Evolutionary conservation across 2,797 vertebrate genomes (phyloP), one percentile per base, ranked within the genome.

Genomic region (Hydrolagus colliei): DNA sequence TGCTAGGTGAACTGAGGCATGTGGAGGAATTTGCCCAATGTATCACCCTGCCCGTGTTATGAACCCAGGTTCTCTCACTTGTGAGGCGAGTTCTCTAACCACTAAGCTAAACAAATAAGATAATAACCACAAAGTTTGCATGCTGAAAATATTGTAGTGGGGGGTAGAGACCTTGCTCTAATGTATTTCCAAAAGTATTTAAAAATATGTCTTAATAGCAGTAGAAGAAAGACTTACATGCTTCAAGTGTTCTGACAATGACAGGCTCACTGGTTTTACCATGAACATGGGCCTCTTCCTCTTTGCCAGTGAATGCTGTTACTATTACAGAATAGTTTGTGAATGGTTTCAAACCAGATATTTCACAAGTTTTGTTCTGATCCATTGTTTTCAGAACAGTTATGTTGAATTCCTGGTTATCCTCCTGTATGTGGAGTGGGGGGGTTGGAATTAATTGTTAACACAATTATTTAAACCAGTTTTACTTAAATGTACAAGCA

Each of bases 261-360:
- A 94, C 75, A 12, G 94, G 92, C 32, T 93, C 88, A 14, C 95
- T 94, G 72, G 95, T 90, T 86, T 95, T 96, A 86, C 97, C 98
- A 82, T 96, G 93, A n/a, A 78, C 86, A n/a, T 89, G 86, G 0
- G 95, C 96, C 0, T 90, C 87, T 86, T 93, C 93, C 86, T 94
- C 18, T 6, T 94, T 90, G 35, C 96, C 97, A 0, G 95, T 97
- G 90, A 97, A 99, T 62, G 96, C 97, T 0, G 91, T 95, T 88
- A 99, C 89, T 16, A 93, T 93, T 87, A 99, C 95, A 8, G 91
- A 93, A 90, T 99, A 99, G 62, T 87, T 92, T 5, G 96, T 97
- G 89, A 96, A 99, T 80, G 97, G 94, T 72, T 94, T 96, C 89
- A 99, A 90, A 89, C 96, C 94, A 41, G 92, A 93, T 87, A 98